phyloP scores from a whole-genome alignment of 2,797 vertebrate genomes.

The Gadopsis bispinosus region DNA sequence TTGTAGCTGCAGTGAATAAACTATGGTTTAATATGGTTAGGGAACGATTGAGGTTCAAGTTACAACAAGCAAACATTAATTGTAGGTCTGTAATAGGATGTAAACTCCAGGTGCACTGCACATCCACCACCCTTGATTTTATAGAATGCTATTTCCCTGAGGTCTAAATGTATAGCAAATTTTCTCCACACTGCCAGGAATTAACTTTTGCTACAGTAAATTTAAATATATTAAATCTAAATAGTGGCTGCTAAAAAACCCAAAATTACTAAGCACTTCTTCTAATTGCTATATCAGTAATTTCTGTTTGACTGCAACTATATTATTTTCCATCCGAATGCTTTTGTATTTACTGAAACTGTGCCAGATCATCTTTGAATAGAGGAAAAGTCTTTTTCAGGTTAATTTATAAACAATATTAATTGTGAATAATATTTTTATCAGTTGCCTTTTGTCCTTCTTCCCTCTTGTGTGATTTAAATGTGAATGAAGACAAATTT shows the following conservation, averaged over 20 bases:
- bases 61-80: too few relatives aligned
- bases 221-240: not conserved
- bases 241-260: not conserved
- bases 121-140: not conserved
- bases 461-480: constrained; percentile 10
- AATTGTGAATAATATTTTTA: not conserved
- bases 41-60: too few relatives aligned
- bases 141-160: not conserved
- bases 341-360: constrained; percentile 6
- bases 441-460: not conserved
- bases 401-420: not conserved
- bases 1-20: too few relatives aligned
- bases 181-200: not conserved
- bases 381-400: not conserved
- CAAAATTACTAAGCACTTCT: too few relatives aligned
- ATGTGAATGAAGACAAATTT: constrained; percentile 33
- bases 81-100: too few relatives aligned
- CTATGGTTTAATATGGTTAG: too few relatives aligned
- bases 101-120: too few relatives aligned
- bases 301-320: constrained; percentile 5
- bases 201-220: not conserved
- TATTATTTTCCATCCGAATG: not conserved
- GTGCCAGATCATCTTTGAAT: not conserved
- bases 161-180: not conserved
- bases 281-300: not conserved